Base-by-base conservation (phyloP, 2,113 vertebrate species). In the Uria aalge region DNA sequence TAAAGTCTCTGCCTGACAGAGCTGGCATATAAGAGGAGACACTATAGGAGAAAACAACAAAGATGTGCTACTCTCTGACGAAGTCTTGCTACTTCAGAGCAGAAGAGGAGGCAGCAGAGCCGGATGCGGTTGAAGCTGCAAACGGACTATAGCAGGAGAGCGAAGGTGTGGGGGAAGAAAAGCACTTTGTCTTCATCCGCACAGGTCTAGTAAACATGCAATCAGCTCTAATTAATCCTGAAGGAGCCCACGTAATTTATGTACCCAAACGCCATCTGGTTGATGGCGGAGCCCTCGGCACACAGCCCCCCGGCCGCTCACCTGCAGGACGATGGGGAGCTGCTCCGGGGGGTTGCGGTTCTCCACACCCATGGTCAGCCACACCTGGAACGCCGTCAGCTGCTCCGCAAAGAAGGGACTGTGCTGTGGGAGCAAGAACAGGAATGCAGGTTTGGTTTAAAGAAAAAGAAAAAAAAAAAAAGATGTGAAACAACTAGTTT, bases 341-440 rank as follows among this genome's bases (percentile, higher is more conserved):
- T 99, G 99, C 97, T 99, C 99, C 0, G 99, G 99, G 5, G 99
- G 99, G 96, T 99, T 99, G 92, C 99, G 98, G 98, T 99, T 99
- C 97, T 99, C 99, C 97, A 99, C 99, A 0, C 99, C 99, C 99
- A 99, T 99, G 5, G 99, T 99, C 90, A 99, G 95, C 99, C 99
- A 99, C 85, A 99, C 99, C 98, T 99, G 99, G 98, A 99, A 99
- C 0, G 99, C 99, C 0, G 99, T 99, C 94, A 99, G 98, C 98
- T 99, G 99, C 97, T 99, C 99, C 0, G 99, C 99, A 2, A 99
- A 99, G 98, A 99, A 99, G 2, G 99, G 99, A 74, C 99, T 99
- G 98, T 99, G 99, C 99, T 99, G 98, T 96, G 27, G 95, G 82
- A 30, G 32, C 41, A 52, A 80, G 77, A 63, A 52, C 4, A 59